Evolutionary conservation across 2,888 invertebrate genomes (phyloP), one percentile per base, ranked within the genome.

Genomic region (Lepidocyrtoides sp.): DNA sequence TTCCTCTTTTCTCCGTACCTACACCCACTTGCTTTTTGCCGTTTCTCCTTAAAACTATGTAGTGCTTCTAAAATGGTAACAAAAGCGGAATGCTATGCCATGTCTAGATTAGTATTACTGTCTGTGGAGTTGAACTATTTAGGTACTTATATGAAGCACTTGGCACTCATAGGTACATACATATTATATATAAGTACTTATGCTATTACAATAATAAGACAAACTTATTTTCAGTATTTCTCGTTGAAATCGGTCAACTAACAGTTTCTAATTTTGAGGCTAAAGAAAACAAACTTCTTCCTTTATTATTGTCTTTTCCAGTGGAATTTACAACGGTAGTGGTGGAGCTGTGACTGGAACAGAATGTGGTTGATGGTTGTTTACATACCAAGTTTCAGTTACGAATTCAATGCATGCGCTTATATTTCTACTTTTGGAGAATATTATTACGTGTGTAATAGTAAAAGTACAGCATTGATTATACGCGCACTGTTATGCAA

Each of bases 251-350:
- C 79, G 87, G 79, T 66, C 79, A 79, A 66, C 86, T 77, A 77
- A 86, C 79, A 32, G 29, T 79, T 87, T 87, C 79, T 60, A 79
- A 87, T 87, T 87, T 87, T 87, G 48, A 72, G 79, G 29, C 79
- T 75, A n/a, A n/a, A n/a, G 29, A 79, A 79, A 79, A 79, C 79
- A 36, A 36, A 36, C 36, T 36, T 36, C 36, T 77, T 51, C 29
- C 5, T 4, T 26, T 63, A 36, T 86, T 75, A 86, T 86, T 77
- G 86, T 72, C 69, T 84, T 84, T 54, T 60, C 36, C 36, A 51
- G 17, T 69, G 36, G 41, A 32, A 60, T 51, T 66, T 66, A 41
- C 23, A 44, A 2, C 66, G n/a, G 36, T 69, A 44, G 1, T 79
- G 48, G 48, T 26, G 72, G 0, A 29, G 2, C 44, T 12, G 23